Evolutionary conservation across 2,113 vertebrate species (phyloP).

Genomic region (Gasterosteus aculeatus): DNA sequence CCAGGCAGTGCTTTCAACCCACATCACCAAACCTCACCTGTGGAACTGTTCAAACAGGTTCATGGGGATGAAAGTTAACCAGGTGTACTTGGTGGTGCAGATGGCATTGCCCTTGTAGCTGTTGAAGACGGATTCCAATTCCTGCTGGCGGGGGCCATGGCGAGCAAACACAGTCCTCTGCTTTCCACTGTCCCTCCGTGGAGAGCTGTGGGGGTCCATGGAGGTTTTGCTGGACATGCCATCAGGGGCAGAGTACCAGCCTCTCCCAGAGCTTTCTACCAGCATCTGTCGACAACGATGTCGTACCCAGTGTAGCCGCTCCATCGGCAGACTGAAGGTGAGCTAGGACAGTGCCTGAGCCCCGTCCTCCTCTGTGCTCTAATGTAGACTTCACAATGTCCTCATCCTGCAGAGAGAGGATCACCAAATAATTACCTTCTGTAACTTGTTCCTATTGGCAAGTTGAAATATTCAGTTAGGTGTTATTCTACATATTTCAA

Average conservation of each 20-base stretch:
- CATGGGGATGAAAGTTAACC: slow-evolving; percentile 92
- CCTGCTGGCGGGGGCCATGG: slow-evolving; percentile 80
- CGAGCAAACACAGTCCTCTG: slow-evolving; percentile 85
- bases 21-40: slow-evolving; percentile 80
- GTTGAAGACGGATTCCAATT: slow-evolving; percentile 83
- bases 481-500: background rate
- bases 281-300: slow-evolving; percentile 79
- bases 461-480: background rate
- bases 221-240: slow-evolving; percentile 50
- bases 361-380: slow-evolving; percentile 16
- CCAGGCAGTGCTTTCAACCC: background rate
- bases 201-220: slow-evolving; percentile 34
- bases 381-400: slow-evolving; percentile 2
- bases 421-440: background rate
- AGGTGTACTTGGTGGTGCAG: slow-evolving; percentile 93
- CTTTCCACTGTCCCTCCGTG: slow-evolving; percentile 68
- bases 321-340: slow-evolving; percentile 70
- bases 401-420: slow-evolving; percentile 33
- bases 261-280: slow-evolving; percentile 44
- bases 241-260: slow-evolving; percentile 63
- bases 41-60: slow-evolving; percentile 98
- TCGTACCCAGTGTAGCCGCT: slow-evolving; percentile 82
- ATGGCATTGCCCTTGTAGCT: slow-evolving; percentile 89
- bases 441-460: background rate
- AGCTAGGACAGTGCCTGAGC: background rate